These are phyloP conservation scores for Myotis findleyi DNA, from an alignment of 2,797 vertebrate genomes.

Conservation along the genomic window DNA sequence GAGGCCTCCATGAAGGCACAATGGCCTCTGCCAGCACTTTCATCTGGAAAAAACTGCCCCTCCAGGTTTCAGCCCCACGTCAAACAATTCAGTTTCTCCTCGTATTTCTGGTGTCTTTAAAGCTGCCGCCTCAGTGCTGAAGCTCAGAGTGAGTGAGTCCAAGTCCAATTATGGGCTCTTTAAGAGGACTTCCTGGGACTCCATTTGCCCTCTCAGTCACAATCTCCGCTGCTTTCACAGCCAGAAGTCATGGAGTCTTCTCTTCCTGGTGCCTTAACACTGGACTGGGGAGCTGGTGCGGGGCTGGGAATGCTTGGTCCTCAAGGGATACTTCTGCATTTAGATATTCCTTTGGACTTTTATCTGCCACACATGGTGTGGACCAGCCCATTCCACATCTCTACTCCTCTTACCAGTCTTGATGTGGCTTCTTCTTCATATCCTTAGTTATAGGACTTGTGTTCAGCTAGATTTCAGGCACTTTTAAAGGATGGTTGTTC, in stretches of 20 bases:
- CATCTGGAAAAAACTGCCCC: neutral
- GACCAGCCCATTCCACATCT: neutral
- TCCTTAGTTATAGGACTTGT: neutral
- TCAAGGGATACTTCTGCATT: neutral
- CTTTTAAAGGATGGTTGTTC: neutral
- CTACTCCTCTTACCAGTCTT: neutral
- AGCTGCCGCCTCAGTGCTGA: neutral
- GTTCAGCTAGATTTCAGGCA: neutral
- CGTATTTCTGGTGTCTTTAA: neutral
- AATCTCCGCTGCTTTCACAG: neutral
- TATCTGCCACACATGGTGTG: neutral
- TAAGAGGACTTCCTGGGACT: neutral
- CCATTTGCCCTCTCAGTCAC: neutral
- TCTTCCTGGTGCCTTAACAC: neutral
- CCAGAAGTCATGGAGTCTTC: neutral
- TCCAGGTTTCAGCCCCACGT: neutral
- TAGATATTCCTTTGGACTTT: neutral
- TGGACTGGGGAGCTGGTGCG: neutral
- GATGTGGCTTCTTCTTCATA: neutral
- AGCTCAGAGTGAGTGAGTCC: neutral
- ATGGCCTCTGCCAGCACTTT: neutral
- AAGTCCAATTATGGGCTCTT: neutral
- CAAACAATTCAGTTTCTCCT: neutral
- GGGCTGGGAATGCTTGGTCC: neutral
- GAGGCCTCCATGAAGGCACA: neutral